A percentile compares a stretch with the other conserved stretches of the same genome.
phyloP scores from a whole-genome alignment of 2,797 vertebrate genomes.

The Anas georgica region DNA sequence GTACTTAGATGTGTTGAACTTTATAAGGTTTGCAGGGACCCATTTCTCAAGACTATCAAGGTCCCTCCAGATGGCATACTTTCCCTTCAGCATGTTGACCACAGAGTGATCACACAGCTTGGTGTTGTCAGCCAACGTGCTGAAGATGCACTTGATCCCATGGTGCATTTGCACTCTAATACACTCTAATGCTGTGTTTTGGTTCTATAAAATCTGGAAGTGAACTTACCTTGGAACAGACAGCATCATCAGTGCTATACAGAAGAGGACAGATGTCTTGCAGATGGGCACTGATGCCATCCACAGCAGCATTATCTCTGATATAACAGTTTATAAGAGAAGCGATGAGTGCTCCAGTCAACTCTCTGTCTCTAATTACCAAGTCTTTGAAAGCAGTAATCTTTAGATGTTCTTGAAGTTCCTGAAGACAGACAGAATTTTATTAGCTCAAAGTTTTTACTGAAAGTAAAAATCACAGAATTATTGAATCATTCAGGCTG shows the following conservation, averaged over 20 bases:
- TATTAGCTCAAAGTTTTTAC: background rate
- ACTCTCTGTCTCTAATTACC: constrained; percentile 91
- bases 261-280: constrained; percentile 94
- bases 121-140: background rate
- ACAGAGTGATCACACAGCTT: background rate
- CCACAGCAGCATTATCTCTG: constrained; percentile 93
- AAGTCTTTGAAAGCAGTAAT: constrained; percentile 92
- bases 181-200: background rate
- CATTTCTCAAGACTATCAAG: too few relatives aligned
- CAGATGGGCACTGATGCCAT: constrained; percentile 91
- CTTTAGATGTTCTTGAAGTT: constrained; percentile 95
- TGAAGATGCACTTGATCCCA: background rate
- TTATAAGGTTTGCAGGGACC: too few relatives aligned
- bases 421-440: constrained; percentile 74
- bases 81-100: background rate
- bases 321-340: constrained; percentile 97
- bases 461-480: too few relatives aligned
- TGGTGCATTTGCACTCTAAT: background rate
- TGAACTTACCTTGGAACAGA: constrained; percentile 91
- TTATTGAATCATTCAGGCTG: too few relatives aligned
- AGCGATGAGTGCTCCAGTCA: constrained; percentile 91
- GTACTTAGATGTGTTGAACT: background rate
- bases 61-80: background rate
- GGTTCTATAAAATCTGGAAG: background rate
- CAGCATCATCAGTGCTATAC: constrained; percentile 93